Percentiles rank a stretch among this genome's conserved stretches.
These are phyloP conservation scores for Sthenelais limicola DNA, from an alignment of 2,888 invertebrate genomes.

Conservation along the genomic window DNA sequence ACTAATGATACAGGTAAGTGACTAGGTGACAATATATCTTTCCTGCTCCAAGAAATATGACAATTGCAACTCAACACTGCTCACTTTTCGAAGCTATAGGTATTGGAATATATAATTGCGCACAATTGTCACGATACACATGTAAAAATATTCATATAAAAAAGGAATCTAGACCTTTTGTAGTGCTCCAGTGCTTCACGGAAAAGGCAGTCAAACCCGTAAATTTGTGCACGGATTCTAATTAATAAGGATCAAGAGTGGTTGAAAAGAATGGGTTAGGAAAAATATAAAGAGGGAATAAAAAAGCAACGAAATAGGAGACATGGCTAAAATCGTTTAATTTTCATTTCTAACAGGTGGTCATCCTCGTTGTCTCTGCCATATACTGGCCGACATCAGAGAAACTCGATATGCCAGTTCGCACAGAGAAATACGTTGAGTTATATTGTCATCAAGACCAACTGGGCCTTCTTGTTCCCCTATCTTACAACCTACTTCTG, in stretches of 20 bases:
- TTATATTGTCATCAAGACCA: constrained; percentile 55
- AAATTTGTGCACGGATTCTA: no score
- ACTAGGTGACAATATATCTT: no score
- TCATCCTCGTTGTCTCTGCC: constrained; percentile 1
- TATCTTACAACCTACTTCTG: constrained; percentile 50
- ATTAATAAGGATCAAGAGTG: no score
- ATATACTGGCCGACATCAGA: background rate
- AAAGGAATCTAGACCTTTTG: no score
- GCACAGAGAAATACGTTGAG: constrained; percentile 50
- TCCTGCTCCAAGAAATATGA: no score
- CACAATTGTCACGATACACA: background rate
- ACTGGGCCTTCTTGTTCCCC: constrained; percentile 55
- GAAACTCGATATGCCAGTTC: constrained; percentile 35
- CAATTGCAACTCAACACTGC: no score
- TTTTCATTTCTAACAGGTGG: constrained; percentile 2
- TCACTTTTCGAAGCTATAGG: background rate
- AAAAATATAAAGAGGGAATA: no score
- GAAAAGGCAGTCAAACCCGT: no score
- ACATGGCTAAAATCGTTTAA: no score
- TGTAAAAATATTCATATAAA: background rate
- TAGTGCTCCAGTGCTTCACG: no score
- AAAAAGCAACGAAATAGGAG: no score
- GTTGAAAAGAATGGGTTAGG: no score
- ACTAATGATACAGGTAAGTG: background rate
- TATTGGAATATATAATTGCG: background rate